Evolutionary conservation across 2,113 vertebrate species (phyloP), one percentile per base, ranked within the genome.

Genomic region (Egretta garzetta): DNA sequence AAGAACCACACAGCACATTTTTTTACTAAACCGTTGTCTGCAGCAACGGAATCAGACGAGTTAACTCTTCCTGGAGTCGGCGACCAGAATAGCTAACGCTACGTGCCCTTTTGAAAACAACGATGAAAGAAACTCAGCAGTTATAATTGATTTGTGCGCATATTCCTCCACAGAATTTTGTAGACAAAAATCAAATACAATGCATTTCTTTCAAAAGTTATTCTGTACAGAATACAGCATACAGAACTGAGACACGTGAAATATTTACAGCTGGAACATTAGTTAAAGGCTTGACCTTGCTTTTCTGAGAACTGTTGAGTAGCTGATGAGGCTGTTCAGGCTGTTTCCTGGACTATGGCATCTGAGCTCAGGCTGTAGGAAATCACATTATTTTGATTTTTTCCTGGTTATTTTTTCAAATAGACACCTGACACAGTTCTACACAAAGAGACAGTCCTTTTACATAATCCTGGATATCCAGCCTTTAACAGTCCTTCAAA

Each of bases 201-300:
- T 15, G 71, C 10, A 72, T 39, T 76, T 80, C 10, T 81, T 88
- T 62, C 23, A 56, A 39, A 79, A 50, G 26, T 49, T 39, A 66
- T 3, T 12, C 43, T 49, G 47, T 80, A 71, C 33, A 91, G 66
- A 81, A 72, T 41, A 74, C 56, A 90, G 37, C 64, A 59, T 11
- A 89, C 1, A 50, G 8, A 88, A 89, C 32, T 3, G 19, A 66
- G 32, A 84, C 14, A 82, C 0, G 4, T 6, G 26, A 77, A 71
- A 26, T 64, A 93, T 93, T 81, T 91, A 86, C 93, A 95, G 60
- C 15, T 84, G 62, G 88, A 93, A 74, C 70, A 63, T 35, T 39
- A 77, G 53, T 59, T 81, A 74, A 89, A 94, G 60, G 60, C 63
- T 84, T 91, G 83, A 77, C 83, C 55, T 83, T 50, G 63, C 45